Base-by-base conservation (phyloP, 2,888 invertebrate species). In the Reticulitermes lucifugus region DNA sequence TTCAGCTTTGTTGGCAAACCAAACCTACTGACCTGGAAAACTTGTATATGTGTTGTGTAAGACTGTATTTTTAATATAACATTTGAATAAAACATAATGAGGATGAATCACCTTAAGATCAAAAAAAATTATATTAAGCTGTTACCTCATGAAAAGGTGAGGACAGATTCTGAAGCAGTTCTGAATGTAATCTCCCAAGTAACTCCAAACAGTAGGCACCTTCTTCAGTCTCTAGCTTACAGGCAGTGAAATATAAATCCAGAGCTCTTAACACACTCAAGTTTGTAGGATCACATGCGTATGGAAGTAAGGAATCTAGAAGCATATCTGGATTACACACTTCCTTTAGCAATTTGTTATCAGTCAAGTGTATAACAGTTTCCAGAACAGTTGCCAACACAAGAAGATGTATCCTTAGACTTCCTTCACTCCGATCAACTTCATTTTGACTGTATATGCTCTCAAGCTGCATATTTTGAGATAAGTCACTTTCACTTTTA, bases 131-230 rank as follows among this genome's bases (percentile, higher is more conserved):
- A 35, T 35, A 35, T 35, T 35, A 35, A 35, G 51, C 51, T 91
- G 92, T 92, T 91, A 95, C 95, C 90, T 94, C 92, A 88, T 95
- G 94, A 89, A 93, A 94, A 18, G 95, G 95, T 0, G 96, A 95
- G 43, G 93, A 92, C 3, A 96, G 92, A 89, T 96, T 95, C 1
- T 89, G 89, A 84, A 93, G 92, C n/a, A 96, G 89, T 87, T 90
- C 89, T 0, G 91, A 91, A 89, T 94, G 93, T 1, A 94, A 89
- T 87, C 93, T 89, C 85, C 90, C 88, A 83, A 94, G 90, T 87
- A 91, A 87, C 84, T 91, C 90, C 89, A 92, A 89, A 51, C 90
- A 89, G 87, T 91, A 89, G 89, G 91, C 90, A 88, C 89, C 85
- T 60, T 87, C 92, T 46, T 91, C 88, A 91, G 90, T 85, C 84